A percentile compares a stretch with the other conserved stretches of the same genome.
Evolutionary conservation across 2,113 vertebrate genomes (phyloP).

Genomic region (Podarcis cretensis): DNA sequence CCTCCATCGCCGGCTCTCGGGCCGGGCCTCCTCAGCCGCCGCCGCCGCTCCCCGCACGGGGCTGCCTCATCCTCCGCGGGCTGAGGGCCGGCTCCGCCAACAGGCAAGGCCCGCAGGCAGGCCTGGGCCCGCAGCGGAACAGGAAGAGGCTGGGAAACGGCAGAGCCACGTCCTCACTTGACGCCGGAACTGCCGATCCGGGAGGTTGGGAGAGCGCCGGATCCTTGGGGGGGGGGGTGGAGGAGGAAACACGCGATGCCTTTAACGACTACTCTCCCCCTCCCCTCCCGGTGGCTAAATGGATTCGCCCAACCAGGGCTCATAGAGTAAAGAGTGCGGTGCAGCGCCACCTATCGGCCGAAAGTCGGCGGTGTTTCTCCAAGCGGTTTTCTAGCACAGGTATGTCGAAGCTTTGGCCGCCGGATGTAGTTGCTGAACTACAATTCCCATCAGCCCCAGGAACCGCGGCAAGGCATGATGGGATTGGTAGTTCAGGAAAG

Average conservation of each 20-base stretch:
- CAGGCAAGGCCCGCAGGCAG: not conserved
- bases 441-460: too few relatives aligned
- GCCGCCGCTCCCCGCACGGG: not conserved
- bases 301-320: not conserved
- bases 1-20: slow-evolving; percentile 77
- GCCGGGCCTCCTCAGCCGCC: not conserved
- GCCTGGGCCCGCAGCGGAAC: not conserved
- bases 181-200: not conserved
- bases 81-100: not conserved
- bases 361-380: not conserved
- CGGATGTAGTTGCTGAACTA: too few relatives aligned
- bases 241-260: too few relatives aligned
- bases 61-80: not conserved
- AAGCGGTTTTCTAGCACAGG: too few relatives aligned
- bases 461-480: too few relatives aligned
- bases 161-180: not conserved
- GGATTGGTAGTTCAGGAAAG: too few relatives aligned
- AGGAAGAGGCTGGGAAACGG: not conserved
- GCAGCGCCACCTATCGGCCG: not conserved
- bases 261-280: too few relatives aligned
- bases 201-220: not conserved
- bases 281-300: not conserved
- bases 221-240: too few relatives aligned
- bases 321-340: not conserved
- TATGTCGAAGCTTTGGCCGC: too few relatives aligned